Percentiles rank a stretch among this genome's conserved stretches.
These are phyloP conservation scores for Parnassius glacialis DNA, from an alignment of 2,888 invertebrate genomes.

Conservation along the genomic window DNA sequence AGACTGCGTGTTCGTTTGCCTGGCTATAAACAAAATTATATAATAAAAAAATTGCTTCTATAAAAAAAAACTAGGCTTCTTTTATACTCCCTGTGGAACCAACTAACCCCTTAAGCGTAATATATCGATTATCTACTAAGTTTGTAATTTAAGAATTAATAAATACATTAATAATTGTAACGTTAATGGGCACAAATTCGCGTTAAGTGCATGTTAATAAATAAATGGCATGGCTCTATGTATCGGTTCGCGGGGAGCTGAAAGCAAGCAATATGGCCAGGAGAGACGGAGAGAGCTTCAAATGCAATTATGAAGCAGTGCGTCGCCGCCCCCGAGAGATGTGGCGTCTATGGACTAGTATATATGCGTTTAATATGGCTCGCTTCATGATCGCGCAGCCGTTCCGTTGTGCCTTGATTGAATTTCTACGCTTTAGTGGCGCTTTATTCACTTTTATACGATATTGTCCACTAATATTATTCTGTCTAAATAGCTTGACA, in stretches of 20 bases:
- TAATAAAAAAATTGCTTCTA: no score
- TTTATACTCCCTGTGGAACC: no score
- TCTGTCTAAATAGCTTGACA: no score
- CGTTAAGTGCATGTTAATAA: background rate
- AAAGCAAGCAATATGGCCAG: conserved; percentile 57
- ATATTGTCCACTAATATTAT: background rate
- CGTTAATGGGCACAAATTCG: no score
- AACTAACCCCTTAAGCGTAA: no score
- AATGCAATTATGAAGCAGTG: conserved; percentile 70
- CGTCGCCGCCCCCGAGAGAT: conserved; percentile 47
- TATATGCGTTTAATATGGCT: conserved; percentile 24
- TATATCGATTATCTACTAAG: no score
- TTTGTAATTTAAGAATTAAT: no score
- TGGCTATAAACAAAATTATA: no score
- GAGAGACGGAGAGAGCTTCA: conserved; percentile 57
- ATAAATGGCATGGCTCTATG: conserved; percentile 13
- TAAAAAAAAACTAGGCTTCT: no score
- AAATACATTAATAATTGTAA: no score
- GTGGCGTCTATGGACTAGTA: conserved; percentile 16
- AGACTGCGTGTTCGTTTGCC: no score
- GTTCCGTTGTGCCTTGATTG: conserved; percentile 19
- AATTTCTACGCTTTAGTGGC: conserved; percentile 20
- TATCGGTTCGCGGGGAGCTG: conserved; percentile 39
- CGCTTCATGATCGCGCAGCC: conserved; percentile 17
- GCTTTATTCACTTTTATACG: conserved; percentile 15